phyloP scores from a whole-genome alignment of 2,113 vertebrate species.

The Ptilonorhynchus violaceus region DNA sequence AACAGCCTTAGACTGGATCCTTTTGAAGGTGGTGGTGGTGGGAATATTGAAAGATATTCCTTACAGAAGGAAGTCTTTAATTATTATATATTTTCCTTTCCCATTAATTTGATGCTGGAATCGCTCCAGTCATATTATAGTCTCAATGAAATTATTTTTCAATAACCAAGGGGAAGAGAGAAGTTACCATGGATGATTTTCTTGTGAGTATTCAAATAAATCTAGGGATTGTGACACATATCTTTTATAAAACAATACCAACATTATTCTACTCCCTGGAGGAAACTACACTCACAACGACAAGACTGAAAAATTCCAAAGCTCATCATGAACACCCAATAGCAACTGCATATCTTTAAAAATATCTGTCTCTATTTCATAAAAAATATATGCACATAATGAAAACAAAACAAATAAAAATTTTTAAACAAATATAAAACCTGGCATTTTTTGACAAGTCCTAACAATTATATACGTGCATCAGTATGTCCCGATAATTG shows the following conservation, averaged over 20 bases:
- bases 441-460: not conserved
- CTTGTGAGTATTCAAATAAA: not conserved
- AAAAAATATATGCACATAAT: not conserved
- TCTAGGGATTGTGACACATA: not conserved
- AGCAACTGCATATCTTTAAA: not conserved
- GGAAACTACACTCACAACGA: not conserved
- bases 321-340: not conserved
- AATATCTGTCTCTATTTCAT: not conserved
- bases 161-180: not conserved
- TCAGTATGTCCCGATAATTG: fast-evolving
- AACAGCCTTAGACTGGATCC: not conserved
- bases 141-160: not conserved
- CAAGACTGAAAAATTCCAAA: not conserved
- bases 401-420: not conserved
- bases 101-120: not conserved
- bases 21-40: not conserved
- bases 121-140: not conserved
- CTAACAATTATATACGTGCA: not conserved
- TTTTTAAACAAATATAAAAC: not conserved
- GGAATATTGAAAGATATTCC: not conserved
- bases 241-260: not conserved
- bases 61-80: not conserved
- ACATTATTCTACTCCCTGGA: not conserved
- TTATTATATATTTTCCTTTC: not conserved
- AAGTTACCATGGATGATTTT: not conserved